Evolutionary conservation across 1,140 invertebrate species (phyloP).

Genomic region (Habropoda laboriosa): DNA sequence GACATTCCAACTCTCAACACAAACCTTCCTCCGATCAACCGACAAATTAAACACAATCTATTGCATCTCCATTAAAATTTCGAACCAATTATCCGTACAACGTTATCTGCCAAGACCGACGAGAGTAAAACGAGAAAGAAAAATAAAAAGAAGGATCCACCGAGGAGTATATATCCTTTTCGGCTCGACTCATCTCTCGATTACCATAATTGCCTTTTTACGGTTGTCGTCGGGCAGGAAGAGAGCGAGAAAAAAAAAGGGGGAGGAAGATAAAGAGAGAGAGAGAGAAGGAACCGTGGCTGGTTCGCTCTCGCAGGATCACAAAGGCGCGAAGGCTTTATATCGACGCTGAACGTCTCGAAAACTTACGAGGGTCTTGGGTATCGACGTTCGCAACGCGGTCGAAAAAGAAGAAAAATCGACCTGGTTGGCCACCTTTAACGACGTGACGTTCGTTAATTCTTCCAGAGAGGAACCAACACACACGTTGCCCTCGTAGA

Average conservation of each 20-base stretch:
- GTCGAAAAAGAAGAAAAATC: conserved; percentile 24
- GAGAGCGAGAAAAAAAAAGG: neutral
- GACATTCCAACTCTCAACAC: neutral
- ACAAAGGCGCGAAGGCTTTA: conserved; percentile 2
- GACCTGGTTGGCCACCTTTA: conserved; percentile 7
- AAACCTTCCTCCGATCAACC: neutral
- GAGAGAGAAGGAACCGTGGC: neutral
- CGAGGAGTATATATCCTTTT: conserved; percentile 9
- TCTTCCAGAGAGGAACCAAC: too few relatives aligned
- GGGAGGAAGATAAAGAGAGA: neutral
- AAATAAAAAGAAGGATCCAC: too few relatives aligned
- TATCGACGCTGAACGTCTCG: neutral
- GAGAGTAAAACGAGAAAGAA: conserved; percentile 18
- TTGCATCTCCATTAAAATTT: neutral
- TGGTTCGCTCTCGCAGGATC: neutral
- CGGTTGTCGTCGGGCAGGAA: neutral
- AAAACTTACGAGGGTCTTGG: neutral
- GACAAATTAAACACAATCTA: too few relatives aligned
- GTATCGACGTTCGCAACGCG: neutral
- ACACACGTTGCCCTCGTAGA: too few relatives aligned
- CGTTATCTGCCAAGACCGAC: conserved; percentile 1
- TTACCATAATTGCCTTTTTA: conserved; percentile 44
- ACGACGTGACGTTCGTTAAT: conserved; percentile 49
- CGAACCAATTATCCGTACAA: conserved; percentile 10
- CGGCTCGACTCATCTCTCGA: neutral